These are phyloP conservation scores for Eristalis tenax DNA, from an alignment of 2,888 invertebrate genomes.

Conservation along the genomic window DNA sequence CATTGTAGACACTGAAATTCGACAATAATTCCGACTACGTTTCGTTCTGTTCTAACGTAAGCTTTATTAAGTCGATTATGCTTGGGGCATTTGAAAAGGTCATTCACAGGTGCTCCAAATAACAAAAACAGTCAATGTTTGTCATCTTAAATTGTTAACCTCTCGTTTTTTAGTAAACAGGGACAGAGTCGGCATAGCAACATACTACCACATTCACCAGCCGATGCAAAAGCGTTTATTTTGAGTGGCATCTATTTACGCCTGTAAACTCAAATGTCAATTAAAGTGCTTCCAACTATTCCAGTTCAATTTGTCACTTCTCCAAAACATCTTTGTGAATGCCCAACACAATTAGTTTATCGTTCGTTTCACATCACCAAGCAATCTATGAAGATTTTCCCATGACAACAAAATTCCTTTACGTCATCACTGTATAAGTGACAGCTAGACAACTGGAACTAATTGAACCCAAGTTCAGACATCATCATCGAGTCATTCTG, in stretches of 20 bases:
- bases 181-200: neutral
- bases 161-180: too few relatives aligned
- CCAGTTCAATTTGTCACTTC: neutral
- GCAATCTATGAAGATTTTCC: neutral
- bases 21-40: too few relatives aligned
- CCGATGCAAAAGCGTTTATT: neutral
- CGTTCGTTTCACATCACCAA: neutral
- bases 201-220: neutral
- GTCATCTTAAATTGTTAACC: too few relatives aligned
- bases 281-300: neutral
- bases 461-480: slow-evolving; percentile 11
- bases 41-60: too few relatives aligned
- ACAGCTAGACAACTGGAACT: slow-evolving; percentile 6
- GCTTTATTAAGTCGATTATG: too few relatives aligned
- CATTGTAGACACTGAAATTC: too few relatives aligned
- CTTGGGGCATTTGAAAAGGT: too few relatives aligned
- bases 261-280: neutral
- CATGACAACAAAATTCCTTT: neutral
- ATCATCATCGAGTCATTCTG: slow-evolving; percentile 4
- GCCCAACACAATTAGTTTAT: neutral
- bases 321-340: neutral
- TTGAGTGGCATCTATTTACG: neutral
- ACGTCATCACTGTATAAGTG: neutral
- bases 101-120: too few relatives aligned
- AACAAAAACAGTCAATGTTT: too few relatives aligned